A percentile compares a stretch with the other conserved stretches of the same genome.
Evolutionary conservation across 2,888 invertebrate genomes (phyloP).

Genomic region (Neoaliturus tenellus): DNA sequence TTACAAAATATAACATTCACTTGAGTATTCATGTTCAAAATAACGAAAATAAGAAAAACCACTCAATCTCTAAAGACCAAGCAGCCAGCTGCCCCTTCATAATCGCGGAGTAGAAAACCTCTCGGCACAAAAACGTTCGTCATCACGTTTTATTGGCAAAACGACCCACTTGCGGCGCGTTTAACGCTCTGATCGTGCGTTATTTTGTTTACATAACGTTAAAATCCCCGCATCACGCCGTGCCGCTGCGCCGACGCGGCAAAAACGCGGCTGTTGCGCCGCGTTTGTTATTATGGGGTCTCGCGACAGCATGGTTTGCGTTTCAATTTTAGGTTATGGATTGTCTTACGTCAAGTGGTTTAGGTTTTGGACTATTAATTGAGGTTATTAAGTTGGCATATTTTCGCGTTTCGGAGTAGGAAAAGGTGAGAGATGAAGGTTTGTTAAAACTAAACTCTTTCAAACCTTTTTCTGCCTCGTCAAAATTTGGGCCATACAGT

Average conservation of each 20-base stretch:
- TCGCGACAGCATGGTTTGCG: background rate
- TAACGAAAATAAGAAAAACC: too few species aligned
- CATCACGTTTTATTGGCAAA: slow-evolving; percentile 30
- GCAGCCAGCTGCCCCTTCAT: background rate
- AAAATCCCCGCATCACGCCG: slow-evolving; percentile 10
- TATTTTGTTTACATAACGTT: slow-evolving; percentile 6
- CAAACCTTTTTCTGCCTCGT: too few species aligned
- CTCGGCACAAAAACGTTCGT: background rate
- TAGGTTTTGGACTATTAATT: too few species aligned
- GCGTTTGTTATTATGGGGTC: background rate
- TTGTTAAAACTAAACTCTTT: too few species aligned
- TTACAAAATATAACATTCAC: too few species aligned
- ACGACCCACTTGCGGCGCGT: background rate
- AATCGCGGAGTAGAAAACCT: background rate
- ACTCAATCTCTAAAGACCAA: too few species aligned
- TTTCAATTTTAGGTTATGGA: background rate
- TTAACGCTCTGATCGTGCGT: slow-evolving; percentile 10
- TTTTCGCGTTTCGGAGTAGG: too few species aligned
- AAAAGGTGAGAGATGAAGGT: too few species aligned
- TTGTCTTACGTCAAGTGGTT: background rate
- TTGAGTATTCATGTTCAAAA: too few species aligned
- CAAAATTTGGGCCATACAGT: too few species aligned
- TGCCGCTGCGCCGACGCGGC: background rate
- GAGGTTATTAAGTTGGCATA: too few species aligned
- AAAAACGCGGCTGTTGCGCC: background rate